Conservation (phyloP, 2,113 vertebrate genomes). For the Podiceps cristatus region DNA sequence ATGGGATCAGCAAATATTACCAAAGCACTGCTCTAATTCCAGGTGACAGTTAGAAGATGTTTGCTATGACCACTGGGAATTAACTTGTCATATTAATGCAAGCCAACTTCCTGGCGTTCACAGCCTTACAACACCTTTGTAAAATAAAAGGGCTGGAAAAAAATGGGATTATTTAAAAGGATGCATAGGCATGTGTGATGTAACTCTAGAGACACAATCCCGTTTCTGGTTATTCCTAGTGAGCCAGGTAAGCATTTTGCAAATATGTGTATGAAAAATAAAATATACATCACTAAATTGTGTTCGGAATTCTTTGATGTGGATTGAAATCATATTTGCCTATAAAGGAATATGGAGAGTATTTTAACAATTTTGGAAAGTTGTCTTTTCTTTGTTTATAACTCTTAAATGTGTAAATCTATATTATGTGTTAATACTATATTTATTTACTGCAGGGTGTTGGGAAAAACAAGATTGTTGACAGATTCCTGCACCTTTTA, state of each 20-base stretch:
- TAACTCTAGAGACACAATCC: background rate
- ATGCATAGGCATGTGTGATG: background rate
- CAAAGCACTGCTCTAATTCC: background rate
- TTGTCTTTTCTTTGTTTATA: background rate
- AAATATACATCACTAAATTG: background rate
- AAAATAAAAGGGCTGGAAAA: background rate
- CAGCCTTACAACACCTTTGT: background rate
- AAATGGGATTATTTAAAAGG: background rate
- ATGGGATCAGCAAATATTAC: background rate
- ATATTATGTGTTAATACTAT: background rate
- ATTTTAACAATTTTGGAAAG: background rate
- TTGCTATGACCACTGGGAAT: background rate
- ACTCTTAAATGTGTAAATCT: background rate
- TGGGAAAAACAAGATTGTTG: constrained; percentile 97
- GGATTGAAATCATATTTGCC: background rate
- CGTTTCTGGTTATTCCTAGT: background rate
- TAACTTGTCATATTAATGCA: background rate
- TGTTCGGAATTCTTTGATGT: background rate
- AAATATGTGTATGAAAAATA: background rate
- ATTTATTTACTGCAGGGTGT: constrained; percentile 85
- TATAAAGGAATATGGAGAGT: background rate
- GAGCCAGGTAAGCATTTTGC: background rate
- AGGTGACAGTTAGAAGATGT: background rate
- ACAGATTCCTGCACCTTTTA: constrained; percentile 94
- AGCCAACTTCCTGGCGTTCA: background rate